phyloP scores from a whole-genome alignment of 2,888 invertebrate species.

The Nesidiocoris tenuis region DNA sequence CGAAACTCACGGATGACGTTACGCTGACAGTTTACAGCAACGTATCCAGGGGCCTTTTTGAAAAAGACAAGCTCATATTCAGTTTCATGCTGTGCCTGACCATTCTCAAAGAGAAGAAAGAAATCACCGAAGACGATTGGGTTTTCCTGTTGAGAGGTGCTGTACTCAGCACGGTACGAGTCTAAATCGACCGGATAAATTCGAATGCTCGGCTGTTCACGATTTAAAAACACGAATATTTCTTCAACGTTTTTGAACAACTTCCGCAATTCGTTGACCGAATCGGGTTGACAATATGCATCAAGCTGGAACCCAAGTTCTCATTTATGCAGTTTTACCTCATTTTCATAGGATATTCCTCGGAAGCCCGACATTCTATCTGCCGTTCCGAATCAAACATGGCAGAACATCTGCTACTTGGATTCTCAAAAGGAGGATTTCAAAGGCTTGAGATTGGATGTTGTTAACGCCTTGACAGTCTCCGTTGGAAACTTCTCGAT shows the following conservation, averaged over 20 bases:
- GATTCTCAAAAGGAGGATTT: conserved; percentile 62
- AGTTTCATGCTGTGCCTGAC: conserved; percentile 80
- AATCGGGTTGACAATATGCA: no score
- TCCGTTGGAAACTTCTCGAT: conserved; percentile 63
- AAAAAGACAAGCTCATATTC: conserved; percentile 85
- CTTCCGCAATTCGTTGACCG: neutral
- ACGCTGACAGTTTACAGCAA: conserved; percentile 80
- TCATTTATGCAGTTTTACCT: no score
- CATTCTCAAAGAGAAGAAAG: conserved; percentile 66
- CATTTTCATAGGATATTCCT: conserved; percentile 20
- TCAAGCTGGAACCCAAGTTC: no score
- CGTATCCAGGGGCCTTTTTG: conserved; percentile 86
- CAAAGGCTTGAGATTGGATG: conserved; percentile 59
- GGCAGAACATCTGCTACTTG: conserved; percentile 68
- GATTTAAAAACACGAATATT: neutral
- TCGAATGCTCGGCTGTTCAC: no score
- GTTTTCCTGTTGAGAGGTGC: conserved; percentile 76
- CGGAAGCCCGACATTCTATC: conserved; percentile 63
- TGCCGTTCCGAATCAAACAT: conserved; percentile 66
- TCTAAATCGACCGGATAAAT: neutral
- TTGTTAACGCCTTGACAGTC: conserved; percentile 61
- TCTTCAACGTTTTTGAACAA: neutral
- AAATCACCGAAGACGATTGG: conserved; percentile 67
- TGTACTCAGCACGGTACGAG: no score
- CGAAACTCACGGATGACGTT: conserved; percentile 72